These are phyloP conservation scores for Folsomia manolachei DNA, from an alignment of 2,888 invertebrate genomes.

Conservation along the genomic window DNA sequence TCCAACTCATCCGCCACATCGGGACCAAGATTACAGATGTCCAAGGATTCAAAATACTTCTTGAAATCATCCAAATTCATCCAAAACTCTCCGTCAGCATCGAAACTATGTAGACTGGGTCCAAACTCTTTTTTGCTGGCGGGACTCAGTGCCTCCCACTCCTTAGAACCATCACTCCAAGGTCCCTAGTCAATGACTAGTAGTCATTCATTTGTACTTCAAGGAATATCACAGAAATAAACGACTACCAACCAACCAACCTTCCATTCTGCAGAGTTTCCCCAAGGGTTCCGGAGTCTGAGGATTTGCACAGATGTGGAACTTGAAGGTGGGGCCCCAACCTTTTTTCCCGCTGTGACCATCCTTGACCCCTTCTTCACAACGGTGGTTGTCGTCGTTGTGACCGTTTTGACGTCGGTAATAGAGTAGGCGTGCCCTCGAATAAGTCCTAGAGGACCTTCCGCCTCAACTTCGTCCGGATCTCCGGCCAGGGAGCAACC, in stretches of 20 bases:
- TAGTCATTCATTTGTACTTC: too few relatives aligned
- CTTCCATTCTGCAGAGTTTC: conserved; percentile 61
- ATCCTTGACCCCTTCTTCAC: background rate
- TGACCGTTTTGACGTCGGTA: conserved; percentile 60
- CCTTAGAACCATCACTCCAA: conserved; percentile 66
- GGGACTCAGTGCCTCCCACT: conserved; percentile 58
- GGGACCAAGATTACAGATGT: conserved; percentile 62
- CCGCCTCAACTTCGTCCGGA: conserved; percentile 74
- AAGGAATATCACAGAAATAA: too few relatives aligned
- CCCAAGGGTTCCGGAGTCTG: conserved; percentile 70
- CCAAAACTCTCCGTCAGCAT: conserved; percentile 65
- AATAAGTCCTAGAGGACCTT: conserved; percentile 67
- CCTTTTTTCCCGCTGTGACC: conserved; percentile 51
- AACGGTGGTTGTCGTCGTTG: conserved; percentile 53
- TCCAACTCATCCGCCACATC: conserved; percentile 58
- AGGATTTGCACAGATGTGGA: conserved; percentile 58
- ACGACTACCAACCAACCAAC: too few relatives aligned
- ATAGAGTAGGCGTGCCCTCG: conserved; percentile 71
- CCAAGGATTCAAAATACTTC: conserved; percentile 58
- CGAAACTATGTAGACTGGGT: conserved; percentile 55
- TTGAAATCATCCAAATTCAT: conserved; percentile 59
- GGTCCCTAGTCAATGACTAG: too few relatives aligned
- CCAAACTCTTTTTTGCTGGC: conserved; percentile 57
- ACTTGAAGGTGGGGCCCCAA: too few relatives aligned
- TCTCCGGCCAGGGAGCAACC: conserved; percentile 70